These are phyloP conservation scores for Vollenhovia emeryi DNA, from an alignment of 1,140 invertebrate species.

Conservation along the genomic window DNA sequence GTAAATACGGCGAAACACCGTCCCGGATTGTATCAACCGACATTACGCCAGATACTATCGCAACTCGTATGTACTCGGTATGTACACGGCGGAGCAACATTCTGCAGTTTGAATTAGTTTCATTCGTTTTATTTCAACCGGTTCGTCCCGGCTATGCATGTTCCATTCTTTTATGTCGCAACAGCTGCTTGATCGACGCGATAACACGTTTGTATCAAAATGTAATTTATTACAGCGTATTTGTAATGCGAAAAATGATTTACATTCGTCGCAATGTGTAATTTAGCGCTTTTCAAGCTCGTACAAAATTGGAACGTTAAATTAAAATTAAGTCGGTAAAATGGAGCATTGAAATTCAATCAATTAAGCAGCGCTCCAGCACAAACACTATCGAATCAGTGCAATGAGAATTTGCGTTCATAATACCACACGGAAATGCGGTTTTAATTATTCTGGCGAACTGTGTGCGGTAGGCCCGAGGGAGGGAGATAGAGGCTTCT, in stretches of 20 bases:
- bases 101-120: conserved; percentile 21
- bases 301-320: not conserved
- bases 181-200: not conserved
- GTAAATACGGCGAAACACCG: conserved; percentile 34
- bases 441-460: conserved; percentile 76
- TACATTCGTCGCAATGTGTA: not conserved
- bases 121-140: not conserved
- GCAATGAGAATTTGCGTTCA: conserved; percentile 45
- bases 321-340: not conserved
- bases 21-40: conserved; percentile 10
- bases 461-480: not conserved
- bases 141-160: not conserved
- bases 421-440: conserved; percentile 67
- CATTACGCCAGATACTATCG: conserved; percentile 31
- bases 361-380: not conserved
- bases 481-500: conserved; percentile 16
- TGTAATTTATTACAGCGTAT: not conserved
- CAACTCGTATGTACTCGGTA: not conserved
- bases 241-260: not conserved
- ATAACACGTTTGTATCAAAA: not conserved
- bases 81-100: not conserved
- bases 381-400: not conserved
- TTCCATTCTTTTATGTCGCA: not conserved
- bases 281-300: not conserved
- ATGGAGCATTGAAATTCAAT: not conserved